These are phyloP conservation scores for Eupsittula cactorum DNA, from an alignment of 2,113 vertebrate species.

Conservation along the genomic window DNA sequence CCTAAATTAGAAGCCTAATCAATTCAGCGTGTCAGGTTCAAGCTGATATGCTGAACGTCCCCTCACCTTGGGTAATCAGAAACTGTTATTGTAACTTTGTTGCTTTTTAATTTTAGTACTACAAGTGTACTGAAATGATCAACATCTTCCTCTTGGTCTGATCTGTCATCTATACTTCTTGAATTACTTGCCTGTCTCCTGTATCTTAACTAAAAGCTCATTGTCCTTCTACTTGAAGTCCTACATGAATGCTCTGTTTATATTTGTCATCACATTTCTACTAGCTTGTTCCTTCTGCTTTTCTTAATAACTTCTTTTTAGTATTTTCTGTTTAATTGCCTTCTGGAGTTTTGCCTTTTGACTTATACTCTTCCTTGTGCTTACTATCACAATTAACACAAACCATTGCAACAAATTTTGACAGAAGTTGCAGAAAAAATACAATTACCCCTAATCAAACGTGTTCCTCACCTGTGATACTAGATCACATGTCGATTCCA, in stretches of 20 bases:
- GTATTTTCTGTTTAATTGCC: background rate
- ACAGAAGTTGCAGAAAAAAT: background rate
- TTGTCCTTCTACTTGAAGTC: background rate
- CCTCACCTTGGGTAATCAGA: background rate
- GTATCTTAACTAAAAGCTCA: background rate
- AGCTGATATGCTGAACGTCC: background rate
- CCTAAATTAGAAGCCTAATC: background rate
- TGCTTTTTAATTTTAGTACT: background rate
- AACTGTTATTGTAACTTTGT: background rate
- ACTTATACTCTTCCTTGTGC: background rate
- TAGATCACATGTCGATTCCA: background rate
- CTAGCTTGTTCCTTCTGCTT: background rate
- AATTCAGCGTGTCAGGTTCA: background rate
- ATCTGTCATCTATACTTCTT: background rate
- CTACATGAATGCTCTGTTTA: background rate
- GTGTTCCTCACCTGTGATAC: background rate
- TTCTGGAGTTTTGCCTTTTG: background rate
- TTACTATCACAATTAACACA: background rate
- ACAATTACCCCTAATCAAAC: background rate
- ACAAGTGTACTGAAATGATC: background rate
- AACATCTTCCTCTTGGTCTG: background rate
- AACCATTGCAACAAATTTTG: background rate
- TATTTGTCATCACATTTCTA: background rate
- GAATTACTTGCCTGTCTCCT: background rate
- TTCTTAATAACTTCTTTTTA: background rate